Base-by-base conservation (phyloP, 1,140 invertebrate species). In the Megathymus violae region DNA sequence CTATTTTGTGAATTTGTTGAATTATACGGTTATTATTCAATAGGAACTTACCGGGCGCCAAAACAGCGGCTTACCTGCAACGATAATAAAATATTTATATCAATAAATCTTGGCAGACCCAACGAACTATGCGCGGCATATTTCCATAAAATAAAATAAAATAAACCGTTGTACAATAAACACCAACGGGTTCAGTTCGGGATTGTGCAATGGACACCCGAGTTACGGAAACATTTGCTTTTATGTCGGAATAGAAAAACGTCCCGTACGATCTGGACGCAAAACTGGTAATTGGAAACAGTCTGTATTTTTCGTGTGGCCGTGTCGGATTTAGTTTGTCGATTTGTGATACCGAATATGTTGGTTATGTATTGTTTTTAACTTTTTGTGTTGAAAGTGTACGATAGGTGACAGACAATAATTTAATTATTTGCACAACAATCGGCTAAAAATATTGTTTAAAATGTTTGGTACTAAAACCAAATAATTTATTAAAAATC, bases 81-180 rank as follows among this genome's bases (percentile, higher is more conserved):
- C 64, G 62, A 71, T 69, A 73, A 75, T 34, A 58, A 64, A 71
- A 58, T 62, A 62, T 63, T 58, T 61, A 69, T 62, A 62, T 65
- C 61, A 54, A 63, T 69, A 71, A 72, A 79, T 68, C 54, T 65
- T 68, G 62, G 50, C 63, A 34, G 22, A 59, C 60, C 67, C 80
- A 80, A 83, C 74, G 74, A 85, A 77, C 74, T 76, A 66, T 71
- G 63, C 72, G 46, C 40, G 48, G 44, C 43, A 71, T 67, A 78
- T 81, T 82, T 69, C 63, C 73, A 62, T 34, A 47, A 46, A 59
- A 80, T 78, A 78, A 46, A 59, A 80, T 78, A 78, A 81, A 83
- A 80, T 76, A 78, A 74, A 83, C 71, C 63, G 71, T 67, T 34
- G 61, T 60, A 59, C 66, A 77, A 76, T 76, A 83, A 80, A 77